A percentile compares a stretch with the other conserved stretches of the same genome.
phyloP scores from a whole-genome alignment of 2,797 vertebrate species.

The Sparus aurata region DNA sequence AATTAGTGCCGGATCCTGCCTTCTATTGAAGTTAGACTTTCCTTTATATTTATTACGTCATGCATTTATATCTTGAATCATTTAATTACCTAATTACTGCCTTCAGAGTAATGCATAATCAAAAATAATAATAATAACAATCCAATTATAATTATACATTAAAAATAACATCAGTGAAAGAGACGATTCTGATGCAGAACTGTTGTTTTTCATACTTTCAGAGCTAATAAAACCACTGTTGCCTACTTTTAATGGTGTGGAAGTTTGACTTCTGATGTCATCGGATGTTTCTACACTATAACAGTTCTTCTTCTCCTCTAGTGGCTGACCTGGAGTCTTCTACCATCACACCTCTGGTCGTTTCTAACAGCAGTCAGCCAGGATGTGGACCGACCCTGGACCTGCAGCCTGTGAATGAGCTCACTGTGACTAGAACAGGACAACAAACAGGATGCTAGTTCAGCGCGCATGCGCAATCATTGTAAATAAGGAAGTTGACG shows the following conservation, averaged over 20 bases:
- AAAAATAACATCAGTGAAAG: not conserved
- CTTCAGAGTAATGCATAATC: not conserved
- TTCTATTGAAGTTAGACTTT: too few relatives aligned
- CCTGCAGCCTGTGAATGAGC: not conserved
- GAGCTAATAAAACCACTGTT: too few relatives aligned
- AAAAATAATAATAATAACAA: not conserved
- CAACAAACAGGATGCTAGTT: not conserved
- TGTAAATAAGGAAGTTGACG: conserved; percentile 64
- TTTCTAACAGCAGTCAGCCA: not conserved
- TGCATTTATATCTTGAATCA: too few relatives aligned
- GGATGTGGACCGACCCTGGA: not conserved
- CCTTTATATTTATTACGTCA: too few relatives aligned
- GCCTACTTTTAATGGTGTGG: too few relatives aligned
- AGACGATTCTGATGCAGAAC: not conserved
- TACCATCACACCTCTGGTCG: too few relatives aligned
- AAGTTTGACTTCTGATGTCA: too few relatives aligned
- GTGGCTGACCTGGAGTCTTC: not conserved
- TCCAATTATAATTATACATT: not conserved
- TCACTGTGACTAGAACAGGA: not conserved
- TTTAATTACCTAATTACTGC: too few relatives aligned
- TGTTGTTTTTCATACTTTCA: not conserved
- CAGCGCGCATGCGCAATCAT: conserved; percentile 61
- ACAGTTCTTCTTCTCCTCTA: not conserved
- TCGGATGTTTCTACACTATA: too few relatives aligned
- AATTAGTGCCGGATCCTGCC: too few relatives aligned